Conservation (phyloP, 1,140 invertebrate genomes). For the Drosophila ananassae region DNA sequence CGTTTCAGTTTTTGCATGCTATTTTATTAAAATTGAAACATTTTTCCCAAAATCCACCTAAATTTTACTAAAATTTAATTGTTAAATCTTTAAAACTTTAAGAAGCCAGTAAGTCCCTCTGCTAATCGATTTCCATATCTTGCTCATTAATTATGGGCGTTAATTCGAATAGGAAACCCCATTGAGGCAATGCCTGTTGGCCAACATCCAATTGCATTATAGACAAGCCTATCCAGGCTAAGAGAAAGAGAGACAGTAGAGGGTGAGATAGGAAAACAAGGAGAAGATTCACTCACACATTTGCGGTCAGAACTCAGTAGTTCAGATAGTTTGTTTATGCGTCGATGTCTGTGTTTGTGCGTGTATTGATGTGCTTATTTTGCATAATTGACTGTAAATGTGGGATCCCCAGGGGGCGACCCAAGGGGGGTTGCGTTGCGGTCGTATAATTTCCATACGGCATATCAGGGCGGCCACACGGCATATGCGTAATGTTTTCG, state of each 20-base stretch:
- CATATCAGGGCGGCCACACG: slow-evolving; percentile 18
- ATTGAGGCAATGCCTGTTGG: slow-evolving; percentile 8
- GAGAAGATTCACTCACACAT: slow-evolving; percentile 6
- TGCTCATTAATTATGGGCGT: slow-evolving; percentile 52
- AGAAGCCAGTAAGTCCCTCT: neutral
- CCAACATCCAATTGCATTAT: slow-evolving; percentile 55
- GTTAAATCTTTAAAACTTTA: neutral
- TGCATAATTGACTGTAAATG: slow-evolving; percentile 76
- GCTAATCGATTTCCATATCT: slow-evolving; percentile 37
- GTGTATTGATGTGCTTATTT: slow-evolving; percentile 65
- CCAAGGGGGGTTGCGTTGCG: slow-evolving; percentile 34
- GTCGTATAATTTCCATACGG: slow-evolving; percentile 53
- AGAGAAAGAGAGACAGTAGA: neutral
- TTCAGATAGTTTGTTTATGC: slow-evolving; percentile 14
- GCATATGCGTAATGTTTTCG: slow-evolving; percentile 54
- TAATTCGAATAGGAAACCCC: slow-evolving; percentile 54
- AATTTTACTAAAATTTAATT: neutral
- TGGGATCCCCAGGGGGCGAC: slow-evolving; percentile 11
- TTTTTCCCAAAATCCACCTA: neutral
- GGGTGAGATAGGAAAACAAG: neutral
- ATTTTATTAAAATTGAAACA: too few species aligned
- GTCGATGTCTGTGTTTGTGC: neutral
- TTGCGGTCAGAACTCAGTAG: slow-evolving; percentile 21
- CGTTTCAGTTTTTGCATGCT: too few species aligned
- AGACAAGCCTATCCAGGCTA: slow-evolving; percentile 49